Percentiles rank a stretch among this genome's conserved stretches.
phyloP scores from a whole-genome alignment of 2,888 invertebrate species.

The Lacanobia oleracea region DNA sequence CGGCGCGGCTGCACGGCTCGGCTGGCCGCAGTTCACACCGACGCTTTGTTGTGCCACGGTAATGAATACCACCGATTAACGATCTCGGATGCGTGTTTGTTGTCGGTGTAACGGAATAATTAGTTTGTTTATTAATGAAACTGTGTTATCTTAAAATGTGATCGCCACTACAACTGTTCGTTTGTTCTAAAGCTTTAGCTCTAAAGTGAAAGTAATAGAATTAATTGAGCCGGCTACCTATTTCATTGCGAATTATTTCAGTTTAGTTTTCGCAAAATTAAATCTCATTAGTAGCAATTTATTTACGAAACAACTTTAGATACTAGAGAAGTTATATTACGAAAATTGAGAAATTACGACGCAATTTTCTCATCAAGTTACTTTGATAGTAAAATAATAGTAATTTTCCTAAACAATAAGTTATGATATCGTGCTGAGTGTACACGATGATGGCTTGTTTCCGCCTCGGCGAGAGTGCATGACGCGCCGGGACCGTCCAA shows the following conservation, averaged over 20 bases:
- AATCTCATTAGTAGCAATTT: slow-evolving; percentile 21
- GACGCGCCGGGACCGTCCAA: slow-evolving; percentile 64
- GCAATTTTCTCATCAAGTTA: slow-evolving; percentile 44
- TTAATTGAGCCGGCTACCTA: slow-evolving; percentile 20
- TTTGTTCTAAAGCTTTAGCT: slow-evolving; percentile 43
- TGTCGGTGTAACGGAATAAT: slow-evolving; percentile 61
- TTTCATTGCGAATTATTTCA: slow-evolving; percentile 15
- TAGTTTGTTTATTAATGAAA: slow-evolving; percentile 62
- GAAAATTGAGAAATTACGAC: slow-evolving; percentile 51
- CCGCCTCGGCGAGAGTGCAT: slow-evolving; percentile 72
- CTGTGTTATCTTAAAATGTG: slow-evolving; percentile 53
- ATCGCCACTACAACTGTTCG: slow-evolving; percentile 47
- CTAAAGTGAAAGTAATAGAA: slow-evolving; percentile 52
- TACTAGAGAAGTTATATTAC: neutral
- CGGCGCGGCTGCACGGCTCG: slow-evolving; percentile 49
- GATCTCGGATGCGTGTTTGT: slow-evolving; percentile 61
- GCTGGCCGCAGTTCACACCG: slow-evolving; percentile 61
- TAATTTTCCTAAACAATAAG: slow-evolving; percentile 57
- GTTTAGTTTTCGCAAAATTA: slow-evolving; percentile 6
- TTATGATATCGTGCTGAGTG: slow-evolving; percentile 52
- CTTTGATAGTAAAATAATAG: slow-evolving; percentile 48
- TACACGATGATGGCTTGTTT: slow-evolving; percentile 67
- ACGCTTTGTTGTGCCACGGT: slow-evolving; percentile 56
- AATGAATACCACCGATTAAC: slow-evolving; percentile 57
- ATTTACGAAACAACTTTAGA: slow-evolving; percentile 20